Percentiles rank a stretch among this genome's conserved stretches.
Conservation (phyloP, 2,113 vertebrate genomes). For the Ictalurus punctatus region DNA sequence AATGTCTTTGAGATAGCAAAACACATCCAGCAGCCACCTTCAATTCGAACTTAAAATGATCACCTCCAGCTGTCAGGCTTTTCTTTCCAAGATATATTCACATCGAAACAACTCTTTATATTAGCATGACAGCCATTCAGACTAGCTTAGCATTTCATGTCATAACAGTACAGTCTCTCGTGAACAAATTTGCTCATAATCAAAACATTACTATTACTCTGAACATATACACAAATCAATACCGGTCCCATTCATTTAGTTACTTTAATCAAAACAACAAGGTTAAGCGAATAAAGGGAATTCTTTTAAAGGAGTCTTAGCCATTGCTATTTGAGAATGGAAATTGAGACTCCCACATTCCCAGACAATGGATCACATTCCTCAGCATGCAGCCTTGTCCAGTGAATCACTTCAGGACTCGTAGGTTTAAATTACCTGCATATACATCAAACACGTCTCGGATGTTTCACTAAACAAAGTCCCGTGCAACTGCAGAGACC, state of each 20-base stretch:
- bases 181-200: background rate
- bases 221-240: background rate
- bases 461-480: constrained; percentile 49
- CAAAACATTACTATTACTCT: background rate
- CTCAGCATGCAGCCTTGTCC: constrained; percentile 62
- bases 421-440: constrained; percentile 28
- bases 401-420: constrained; percentile 64
- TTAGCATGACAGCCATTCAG: constrained; percentile 16
- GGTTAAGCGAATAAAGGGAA: constrained; percentile 36
- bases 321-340: constrained; percentile 63
- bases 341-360: constrained; percentile 73
- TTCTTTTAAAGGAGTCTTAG: constrained; percentile 50
- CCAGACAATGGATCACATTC: constrained; percentile 77
- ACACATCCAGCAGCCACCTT: background rate
- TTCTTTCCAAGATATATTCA: constrained; percentile 21
- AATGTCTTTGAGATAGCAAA: background rate
- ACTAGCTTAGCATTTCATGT: constrained; percentile 25
- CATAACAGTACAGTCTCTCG: background rate
- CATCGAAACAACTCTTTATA: constrained; percentile 27
- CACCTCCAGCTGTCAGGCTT: constrained; percentile 29
- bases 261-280: constrained; percentile 11
- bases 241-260: background rate
- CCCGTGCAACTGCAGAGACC: constrained; percentile 7
- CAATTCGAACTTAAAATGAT: constrained; percentile 11
- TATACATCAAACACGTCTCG: constrained; percentile 34